Base-by-base conservation (phyloP, 2,888 invertebrate genomes). In the Tetranychus piercei region DNA sequence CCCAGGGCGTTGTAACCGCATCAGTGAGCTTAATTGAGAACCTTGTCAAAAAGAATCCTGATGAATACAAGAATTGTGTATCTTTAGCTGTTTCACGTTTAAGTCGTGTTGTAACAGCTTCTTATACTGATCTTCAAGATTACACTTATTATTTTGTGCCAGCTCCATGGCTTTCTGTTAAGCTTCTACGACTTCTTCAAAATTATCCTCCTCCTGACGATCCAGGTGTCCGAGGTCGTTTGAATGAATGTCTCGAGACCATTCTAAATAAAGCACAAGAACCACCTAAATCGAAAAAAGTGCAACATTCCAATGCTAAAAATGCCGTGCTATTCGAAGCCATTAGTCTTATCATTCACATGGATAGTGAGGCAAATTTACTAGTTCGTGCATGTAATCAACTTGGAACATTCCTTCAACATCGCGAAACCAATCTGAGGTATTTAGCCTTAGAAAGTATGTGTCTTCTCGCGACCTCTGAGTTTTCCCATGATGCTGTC, bases 71-170 rank as follows among this genome's bases (percentile, higher is more conserved):
- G 84, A 97, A 96, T 77, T 97, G 97, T 84, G 96, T 99, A 34
- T 94, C 94, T 80, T 86, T 99, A 77, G 97, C 99, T 76, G 97
- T 99, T 72, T 97, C 97, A 34, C 87, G 99, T 80, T 86, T 99
- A 67, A 95, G 94, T 82, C 82, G 90, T 88, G 99, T 99, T 85
- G 96, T 99, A 8, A 97, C 97, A 75, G 92, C 97, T 72, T 96
- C 95, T 81, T 97, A 99, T 82, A 97, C 96, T 79, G 99, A 99
- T 85, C 87, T 99, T 78, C 97, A 99, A 86, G 99, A 99, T 85
- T 99, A 99, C 83, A 99, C 99, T 5, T 99, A 99, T 84, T 99
- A 99, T 83, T 99, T 99, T 86, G 97, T 99, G 77, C 97, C 99
- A 79, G 99, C 97, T n/a, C 99, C 99, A 20, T 99, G 99, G 99